Evolutionary conservation across 2,113 vertebrate species (phyloP).

Genomic region (Chamaea fasciata): DNA sequence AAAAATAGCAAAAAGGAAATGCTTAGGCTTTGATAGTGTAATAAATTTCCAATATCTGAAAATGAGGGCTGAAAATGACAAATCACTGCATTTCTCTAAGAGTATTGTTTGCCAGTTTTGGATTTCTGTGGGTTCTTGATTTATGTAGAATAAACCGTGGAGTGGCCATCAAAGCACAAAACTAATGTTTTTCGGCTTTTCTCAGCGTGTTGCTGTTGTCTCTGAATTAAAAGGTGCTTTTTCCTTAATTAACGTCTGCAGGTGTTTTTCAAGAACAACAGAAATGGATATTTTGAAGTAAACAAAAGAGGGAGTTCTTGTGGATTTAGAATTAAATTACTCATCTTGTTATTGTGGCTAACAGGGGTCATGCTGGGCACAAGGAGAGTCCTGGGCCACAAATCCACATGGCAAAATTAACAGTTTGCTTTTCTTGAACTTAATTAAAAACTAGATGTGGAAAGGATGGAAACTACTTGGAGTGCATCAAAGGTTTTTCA

Average conservation of each 20-base stretch:
- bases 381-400: slow-evolving; percentile 39
- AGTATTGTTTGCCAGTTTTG: not conserved
- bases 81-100: not conserved
- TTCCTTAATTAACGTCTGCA: slow-evolving; percentile 4
- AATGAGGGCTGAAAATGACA: not conserved
- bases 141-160: not conserved
- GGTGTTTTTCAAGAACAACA: slow-evolving; percentile 15
- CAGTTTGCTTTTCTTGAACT: not conserved
- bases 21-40: not conserved
- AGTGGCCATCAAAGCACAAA: not conserved
- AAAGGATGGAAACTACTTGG: not conserved
- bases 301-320: slow-evolving; percentile 53
- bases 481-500: not conserved
- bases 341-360: slow-evolving; percentile 61
- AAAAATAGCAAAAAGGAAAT: not conserved
- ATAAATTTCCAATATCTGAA: not conserved
- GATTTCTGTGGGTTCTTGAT: not conserved
- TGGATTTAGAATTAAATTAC: slow-evolving; percentile 61
- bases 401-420: slow-evolving; percentile 48
- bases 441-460: not conserved
- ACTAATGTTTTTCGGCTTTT: not conserved
- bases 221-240: not conserved
- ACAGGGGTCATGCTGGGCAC: slow-evolving; percentile 55
- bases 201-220: not conserved
- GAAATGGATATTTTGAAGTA: slow-evolving; percentile 58